These are phyloP conservation scores for Brachirus orientalis DNA, from an alignment of 2,113 vertebrate genomes.

Conservation along the genomic window DNA sequence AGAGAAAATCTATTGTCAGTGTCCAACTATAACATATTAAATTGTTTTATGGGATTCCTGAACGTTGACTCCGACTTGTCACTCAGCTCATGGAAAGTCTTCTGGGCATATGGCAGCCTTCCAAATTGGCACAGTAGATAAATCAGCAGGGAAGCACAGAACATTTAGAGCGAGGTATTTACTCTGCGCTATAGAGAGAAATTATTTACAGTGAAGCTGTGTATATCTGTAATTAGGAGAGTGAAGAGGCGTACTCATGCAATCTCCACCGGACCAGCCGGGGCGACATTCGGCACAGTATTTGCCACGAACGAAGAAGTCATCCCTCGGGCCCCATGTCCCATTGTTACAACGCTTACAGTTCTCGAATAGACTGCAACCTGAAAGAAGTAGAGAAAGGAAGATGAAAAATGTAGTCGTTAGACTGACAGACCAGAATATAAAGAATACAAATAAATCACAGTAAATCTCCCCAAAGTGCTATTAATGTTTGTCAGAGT, in stretches of 20 bases:
- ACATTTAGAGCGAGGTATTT: neutral
- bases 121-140: conserved; percentile 48
- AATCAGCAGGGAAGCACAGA: conserved; percentile 26
- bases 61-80: conserved; percentile 43
- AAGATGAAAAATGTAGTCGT: too few relatives aligned
- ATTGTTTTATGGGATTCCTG: conserved; percentile 43
- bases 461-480: neutral
- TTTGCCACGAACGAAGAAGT: conserved; percentile 93
- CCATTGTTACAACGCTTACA: conserved; percentile 96
- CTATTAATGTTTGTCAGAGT: neutral
- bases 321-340: conserved; percentile 91
- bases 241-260: conserved; percentile 88
- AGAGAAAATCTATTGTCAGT: conserved; percentile 12
- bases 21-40: conserved; percentile 44
- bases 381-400: conserved; percentile 53
- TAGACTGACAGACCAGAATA: too few relatives aligned
- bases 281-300: conserved; percentile 94
- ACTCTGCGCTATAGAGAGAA: conserved; percentile 14
- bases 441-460: neutral
- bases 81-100: conserved; percentile 44
- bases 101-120: conserved; percentile 40
- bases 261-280: conserved; percentile 97
- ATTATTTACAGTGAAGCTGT: conserved; percentile 8
- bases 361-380: conserved; percentile 96
- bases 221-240: conserved; percentile 4